Base-by-base conservation (phyloP, 2,888 invertebrate species). In the Cheilosia variabilis region DNA sequence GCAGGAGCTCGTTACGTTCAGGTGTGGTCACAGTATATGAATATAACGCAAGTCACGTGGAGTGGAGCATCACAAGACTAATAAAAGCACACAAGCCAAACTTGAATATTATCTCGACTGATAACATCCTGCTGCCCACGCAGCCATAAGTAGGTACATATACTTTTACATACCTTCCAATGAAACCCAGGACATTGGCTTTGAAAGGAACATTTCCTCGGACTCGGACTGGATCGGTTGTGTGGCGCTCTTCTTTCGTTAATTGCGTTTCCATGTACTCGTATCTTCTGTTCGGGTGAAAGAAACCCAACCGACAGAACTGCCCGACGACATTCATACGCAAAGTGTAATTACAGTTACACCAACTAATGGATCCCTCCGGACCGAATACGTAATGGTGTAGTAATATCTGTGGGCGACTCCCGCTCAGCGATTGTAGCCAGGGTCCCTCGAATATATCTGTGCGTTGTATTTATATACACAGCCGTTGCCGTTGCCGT, bases 351-450 rank as follows among this genome's bases (percentile, higher is more conserved):
- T 86, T 86, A 80, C 80, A 86, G 80, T 80, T 86, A 80, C 60
- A 55, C 63, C 31, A 76, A 62, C 75, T 75, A 80, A 80, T 80
- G 80, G 75, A 79, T 79, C 79, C 69, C 84, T 52, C 53, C 31
- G 82, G 87, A 79, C 81, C 71, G 87, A 87, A 87, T 80, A 87
- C 86, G 78, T 88, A 88, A 88, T 88, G 88, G 84, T 81, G 88
- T 88, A 88, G 87, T 88, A 88, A 88, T 88, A 88, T 88, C 88
- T 87, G 57, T 80, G 87, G 87, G 87, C 82, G 82, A 77, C 66
- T 84, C 68, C 58, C 65, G 13, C 37, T 13, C 37, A 55, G 22
- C 45, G 57, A 31, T 45, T 72, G 53, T 50, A n/a, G 62, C 60
- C 27, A 41, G 31, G 17, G 4, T 37, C 37, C 4, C 4, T 13